Percentiles rank a stretch among this genome's conserved stretches.
Conservation (phyloP, 2,797 vertebrate genomes). For the Sciurus vulgaris region DNA sequence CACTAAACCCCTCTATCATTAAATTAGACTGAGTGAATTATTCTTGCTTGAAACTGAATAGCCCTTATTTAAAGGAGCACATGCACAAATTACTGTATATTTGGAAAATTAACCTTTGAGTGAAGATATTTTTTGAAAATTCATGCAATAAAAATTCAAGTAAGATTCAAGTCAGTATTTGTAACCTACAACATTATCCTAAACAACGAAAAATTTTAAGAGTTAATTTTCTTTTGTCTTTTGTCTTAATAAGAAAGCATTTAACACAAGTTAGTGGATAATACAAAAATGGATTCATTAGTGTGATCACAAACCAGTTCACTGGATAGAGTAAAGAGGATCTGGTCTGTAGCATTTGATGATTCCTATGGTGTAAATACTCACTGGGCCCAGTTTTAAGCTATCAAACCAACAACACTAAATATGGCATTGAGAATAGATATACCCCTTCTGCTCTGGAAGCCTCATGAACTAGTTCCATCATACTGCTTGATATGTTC, state of each 20-base stretch:
- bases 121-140: conserved; percentile 25
- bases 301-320: neutral
- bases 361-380: neutral
- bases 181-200: neutral
- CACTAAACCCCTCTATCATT: neutral
- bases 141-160: conserved; percentile 28
- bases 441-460: neutral
- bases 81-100: neutral
- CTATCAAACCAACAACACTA: neutral
- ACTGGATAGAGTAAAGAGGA: neutral
- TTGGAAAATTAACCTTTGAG: neutral
- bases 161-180: neutral
- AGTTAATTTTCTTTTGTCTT: neutral
- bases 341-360: neutral
- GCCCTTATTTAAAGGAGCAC: neutral
- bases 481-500: neutral
- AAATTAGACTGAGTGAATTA: neutral
- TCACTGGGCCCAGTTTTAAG: neutral
- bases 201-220: neutral
- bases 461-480: neutral
- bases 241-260: neutral
- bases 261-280: neutral
- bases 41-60: neutral
- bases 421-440: neutral
- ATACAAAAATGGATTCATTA: neutral